phyloP scores from a whole-genome alignment of 2,797 vertebrate species.

The Cichlasoma orientale region DNA sequence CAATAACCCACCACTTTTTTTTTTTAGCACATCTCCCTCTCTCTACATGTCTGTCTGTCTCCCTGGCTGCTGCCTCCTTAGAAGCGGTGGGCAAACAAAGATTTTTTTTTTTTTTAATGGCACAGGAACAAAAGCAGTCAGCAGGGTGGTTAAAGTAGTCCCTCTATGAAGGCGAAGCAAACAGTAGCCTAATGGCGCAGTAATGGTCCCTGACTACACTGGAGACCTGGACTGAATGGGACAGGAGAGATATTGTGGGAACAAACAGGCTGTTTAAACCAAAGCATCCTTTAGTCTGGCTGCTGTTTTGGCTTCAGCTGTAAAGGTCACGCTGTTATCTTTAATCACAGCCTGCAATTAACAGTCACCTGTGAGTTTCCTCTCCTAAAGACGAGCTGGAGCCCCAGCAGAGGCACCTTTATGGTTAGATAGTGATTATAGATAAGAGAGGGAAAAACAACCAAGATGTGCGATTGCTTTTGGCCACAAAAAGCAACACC shows the following conservation, averaged over 20 bases:
- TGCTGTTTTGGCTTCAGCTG: slow-evolving; percentile 37
- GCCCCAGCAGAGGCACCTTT: not conserved
- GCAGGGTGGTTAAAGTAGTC: slow-evolving; percentile 52
- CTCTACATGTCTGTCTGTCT: slow-evolving; percentile 12
- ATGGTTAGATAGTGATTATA: not conserved
- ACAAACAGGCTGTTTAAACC: slow-evolving; percentile 78
- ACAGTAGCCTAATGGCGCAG: slow-evolving; percentile 69
- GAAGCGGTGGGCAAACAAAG: slow-evolving; percentile 63
- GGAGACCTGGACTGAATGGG: slow-evolving; percentile 53
- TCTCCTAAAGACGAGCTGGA: slow-evolving; percentile 4
- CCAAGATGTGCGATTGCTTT: not conserved
- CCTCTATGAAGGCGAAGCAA: slow-evolving; percentile 62
- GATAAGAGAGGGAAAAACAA: not conserved
- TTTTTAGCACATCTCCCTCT: slow-evolving; percentile 5
- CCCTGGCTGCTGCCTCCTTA: slow-evolving; percentile 46
- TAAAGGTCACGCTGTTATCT: slow-evolving; percentile 68
- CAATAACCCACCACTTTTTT: slow-evolving; percentile 63
- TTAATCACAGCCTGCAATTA: slow-evolving; percentile 49
- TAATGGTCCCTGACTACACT: slow-evolving; percentile 63
- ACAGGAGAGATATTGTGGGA: slow-evolving; percentile 76
- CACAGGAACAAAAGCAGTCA: slow-evolving; percentile 67
- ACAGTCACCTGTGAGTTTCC: slow-evolving; percentile 52
- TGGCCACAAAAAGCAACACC: not conserved
- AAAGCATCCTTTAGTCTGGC: slow-evolving; percentile 56
- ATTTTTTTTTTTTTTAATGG: slow-evolving; percentile 62